Evolutionary conservation across 2,888 invertebrate species (phyloP), one percentile per base, ranked within the genome.

Genomic region (Hydraecia micacea): DNA sequence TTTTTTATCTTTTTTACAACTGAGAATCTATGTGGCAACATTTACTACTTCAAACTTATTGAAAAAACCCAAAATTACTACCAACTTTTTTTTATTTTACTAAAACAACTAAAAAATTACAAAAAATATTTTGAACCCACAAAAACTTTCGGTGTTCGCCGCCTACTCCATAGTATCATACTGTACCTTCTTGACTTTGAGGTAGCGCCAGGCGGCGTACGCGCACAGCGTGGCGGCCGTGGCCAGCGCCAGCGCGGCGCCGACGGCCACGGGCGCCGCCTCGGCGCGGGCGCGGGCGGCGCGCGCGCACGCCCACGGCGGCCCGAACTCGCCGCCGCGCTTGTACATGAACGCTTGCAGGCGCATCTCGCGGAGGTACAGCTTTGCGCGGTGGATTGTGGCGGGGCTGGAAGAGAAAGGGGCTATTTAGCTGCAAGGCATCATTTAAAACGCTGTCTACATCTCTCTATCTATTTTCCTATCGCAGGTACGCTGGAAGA

Each of bases 341-440:
- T 98, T 98, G 95, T 98, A 98, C 97, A 99, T 99, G 95, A 99
- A 99, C 42, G 99, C 98, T 92, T 99, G 99, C 78, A 99, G 97
- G 80, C 98, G 98, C 95, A 98, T 96, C 86, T 98, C 97, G 42
- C 98, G 97, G 25, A 98, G 95, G 88, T 97, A 97, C 0, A 98
- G 94, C 66, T 97, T 97, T 0, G 98, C 98, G 76, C 97, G 97
- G 88, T 97, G 97, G 1, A 92, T 94, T 15, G 93, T 92, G 28
- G 92, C 91, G 15, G 96, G 90, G 73, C 96, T 96, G 92, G 0
- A 90, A 89, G n/a, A 0, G 0, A n/a, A 21, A n/a, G 8, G 5
- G 8, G 2, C 36, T 32, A 21, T 21, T 58, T 73, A 25, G 32
- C 49, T 69, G 9, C 9, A 42, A 42, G 42, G 11, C 42, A 42